These are phyloP conservation scores for Tenthredo distinguenda DNA, from an alignment of 2,888 invertebrate species.

Conservation along the genomic window DNA sequence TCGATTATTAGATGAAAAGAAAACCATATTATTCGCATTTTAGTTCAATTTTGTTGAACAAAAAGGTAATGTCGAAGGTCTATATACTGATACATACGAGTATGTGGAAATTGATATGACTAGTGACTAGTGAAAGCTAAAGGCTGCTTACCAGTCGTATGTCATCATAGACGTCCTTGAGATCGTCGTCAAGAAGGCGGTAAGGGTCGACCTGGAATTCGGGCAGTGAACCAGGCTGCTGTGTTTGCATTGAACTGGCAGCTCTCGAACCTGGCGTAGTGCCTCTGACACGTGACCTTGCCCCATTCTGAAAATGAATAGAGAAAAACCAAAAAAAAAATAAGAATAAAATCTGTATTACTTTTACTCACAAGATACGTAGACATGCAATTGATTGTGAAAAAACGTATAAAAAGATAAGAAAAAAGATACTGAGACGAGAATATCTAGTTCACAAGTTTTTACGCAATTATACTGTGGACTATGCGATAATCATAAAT, in stretches of 20 bases:
- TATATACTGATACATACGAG: neutral
- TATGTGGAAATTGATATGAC: slow-evolving; percentile 18
- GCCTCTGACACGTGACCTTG: slow-evolving; percentile 64
- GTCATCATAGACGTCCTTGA: slow-evolving; percentile 91
- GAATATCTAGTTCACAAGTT: neutral
- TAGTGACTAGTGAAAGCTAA: slow-evolving; percentile 40
- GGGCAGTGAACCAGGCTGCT: slow-evolving; percentile 89
- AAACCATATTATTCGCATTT: neutral
- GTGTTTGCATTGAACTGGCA: slow-evolving; percentile 88
- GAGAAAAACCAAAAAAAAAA: neutral
- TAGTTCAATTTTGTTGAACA: no score
- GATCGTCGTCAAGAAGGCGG: slow-evolving; percentile 91
- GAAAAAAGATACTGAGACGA: neutral
- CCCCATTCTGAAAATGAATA: slow-evolving; percentile 63
- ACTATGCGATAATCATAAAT: neutral
- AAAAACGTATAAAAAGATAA: neutral
- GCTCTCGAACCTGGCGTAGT: slow-evolving; percentile 74
- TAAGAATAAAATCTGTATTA: neutral
- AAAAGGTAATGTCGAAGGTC: neutral
- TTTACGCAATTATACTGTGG: neutral
- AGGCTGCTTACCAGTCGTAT: slow-evolving; percentile 88
- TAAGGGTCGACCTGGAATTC: slow-evolving; percentile 93
- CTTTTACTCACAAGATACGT: neutral
- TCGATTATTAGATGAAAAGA: no score
- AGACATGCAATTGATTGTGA: neutral